These are phyloP conservation scores for Callionymus lyra DNA, from an alignment of 2,113 vertebrate genomes.

Conservation along the genomic window DNA sequence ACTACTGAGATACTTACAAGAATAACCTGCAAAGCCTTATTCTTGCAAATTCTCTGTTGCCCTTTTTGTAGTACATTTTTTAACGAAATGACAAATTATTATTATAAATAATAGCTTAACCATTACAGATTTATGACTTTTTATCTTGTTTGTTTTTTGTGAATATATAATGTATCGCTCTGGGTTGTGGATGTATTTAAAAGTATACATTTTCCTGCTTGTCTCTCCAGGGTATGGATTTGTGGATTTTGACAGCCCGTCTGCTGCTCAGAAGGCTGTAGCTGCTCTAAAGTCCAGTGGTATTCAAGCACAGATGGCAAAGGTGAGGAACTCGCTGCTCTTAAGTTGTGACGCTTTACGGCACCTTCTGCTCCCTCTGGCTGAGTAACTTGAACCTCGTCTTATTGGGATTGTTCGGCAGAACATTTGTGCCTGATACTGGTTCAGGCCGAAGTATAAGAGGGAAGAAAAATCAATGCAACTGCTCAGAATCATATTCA, in stretches of 20 bases:
- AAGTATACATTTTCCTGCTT: slow-evolving; percentile 21
- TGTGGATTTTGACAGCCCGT: slow-evolving; percentile 95
- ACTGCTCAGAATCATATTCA: no score
- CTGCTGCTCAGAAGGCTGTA: slow-evolving; percentile 95
- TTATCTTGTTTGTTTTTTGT: neutral
- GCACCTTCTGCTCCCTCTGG: slow-evolving; percentile 19
- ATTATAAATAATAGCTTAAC: no score
- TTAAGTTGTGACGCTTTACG: slow-evolving; percentile 32
- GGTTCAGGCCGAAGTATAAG: no score
- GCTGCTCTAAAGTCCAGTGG: slow-evolving; percentile 87
- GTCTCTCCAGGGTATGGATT: slow-evolving; percentile 88
- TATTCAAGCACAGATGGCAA: slow-evolving; percentile 98
- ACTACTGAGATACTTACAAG: no score
- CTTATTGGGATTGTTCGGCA: slow-evolving; percentile 17
- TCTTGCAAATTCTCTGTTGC: no score
- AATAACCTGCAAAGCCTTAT: no score
- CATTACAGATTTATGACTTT: no score
- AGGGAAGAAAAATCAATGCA: no score
- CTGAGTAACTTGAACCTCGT: slow-evolving; percentile 26
- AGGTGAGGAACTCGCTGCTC: slow-evolving; percentile 73
- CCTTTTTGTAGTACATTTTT: no score
- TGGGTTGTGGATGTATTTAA: neutral
- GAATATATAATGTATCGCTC: neutral
- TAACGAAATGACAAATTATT: no score
- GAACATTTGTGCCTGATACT: neutral